Base-by-base conservation (phyloP, 1,140 invertebrate species). In the Macrotrachela quadricornifera region DNA sequence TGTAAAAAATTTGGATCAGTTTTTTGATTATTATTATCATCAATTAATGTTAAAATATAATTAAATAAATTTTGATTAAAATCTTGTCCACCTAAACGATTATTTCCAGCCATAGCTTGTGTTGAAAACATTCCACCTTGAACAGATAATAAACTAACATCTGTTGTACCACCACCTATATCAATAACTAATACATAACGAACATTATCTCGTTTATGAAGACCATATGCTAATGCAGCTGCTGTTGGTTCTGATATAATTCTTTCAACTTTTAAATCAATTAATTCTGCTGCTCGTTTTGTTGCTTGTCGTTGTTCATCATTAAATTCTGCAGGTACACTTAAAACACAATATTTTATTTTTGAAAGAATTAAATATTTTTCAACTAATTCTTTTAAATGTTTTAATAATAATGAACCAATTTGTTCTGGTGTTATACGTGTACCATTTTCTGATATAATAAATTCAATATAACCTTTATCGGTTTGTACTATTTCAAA, bases 91-190 rank as follows among this genome's bases (percentile, higher is more conserved):
- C 72, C 72, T 10, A 74, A 61, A 12, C 39, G 11, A 43, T 15
- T n/a, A 43, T 11, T 47, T 66, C 72, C 72, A 51, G 72, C 71
- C 70, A 74, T 72, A 16, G 67, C 68, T 59, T 70, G 68, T 4
- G 72, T 74, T n/a, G 73, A 63, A 56, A 74, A 74, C 61, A 72
- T 67, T 21, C 72, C 72, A 41, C 71, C 69, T 52, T 74, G 71
- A 9, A 73, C 63, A 59, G 63, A 67, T 8, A 74, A 61, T 40
- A 74, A 57, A 0, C 72, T 74, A 9, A 74, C 71, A 58, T 74
- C 72, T 30, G 73, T 59, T 4, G 72, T 74, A 21, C 72, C 72
- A 43, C 72, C 72, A 50, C 71, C 71, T 14, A 74, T 58, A 59
- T 74, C 72, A 9, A 74, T 64, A 9, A 74, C 72, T 13, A 73